Conservation (phyloP, 2,888 invertebrate genomes). For the Saturnia japonica region DNA sequence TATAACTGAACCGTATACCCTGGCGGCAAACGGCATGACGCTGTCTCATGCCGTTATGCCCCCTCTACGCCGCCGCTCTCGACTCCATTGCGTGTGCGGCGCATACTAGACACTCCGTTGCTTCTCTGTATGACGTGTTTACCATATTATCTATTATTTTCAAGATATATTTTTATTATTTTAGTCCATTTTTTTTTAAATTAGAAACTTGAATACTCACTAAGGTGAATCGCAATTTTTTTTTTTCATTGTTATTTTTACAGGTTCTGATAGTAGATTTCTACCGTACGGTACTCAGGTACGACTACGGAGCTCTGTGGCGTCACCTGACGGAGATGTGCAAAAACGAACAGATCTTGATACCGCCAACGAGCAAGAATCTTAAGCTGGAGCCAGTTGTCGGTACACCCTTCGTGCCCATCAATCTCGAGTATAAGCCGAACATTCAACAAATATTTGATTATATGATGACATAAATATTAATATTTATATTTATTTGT, state of each 20-base stretch:
- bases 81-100: no score
- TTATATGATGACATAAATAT: conserved; percentile 34
- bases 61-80: no score
- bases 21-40: no score
- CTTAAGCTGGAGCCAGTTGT: conserved; percentile 43
- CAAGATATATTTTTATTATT: no score
- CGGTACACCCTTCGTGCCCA: conserved; percentile 57
- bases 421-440: conserved; percentile 45
- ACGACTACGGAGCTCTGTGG: conserved; percentile 71
- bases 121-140: no score
- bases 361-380: conserved; percentile 39
- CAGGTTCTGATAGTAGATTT: conserved; percentile 79
- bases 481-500: not conserved
- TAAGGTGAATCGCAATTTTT: not conserved
- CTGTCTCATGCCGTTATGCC: no score
- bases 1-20: no score
- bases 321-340: conserved; percentile 57
- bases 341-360: conserved; percentile 42
- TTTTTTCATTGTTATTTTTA: not conserved
- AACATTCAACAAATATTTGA: conserved; percentile 64
- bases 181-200: no score
- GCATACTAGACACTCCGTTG: no score
- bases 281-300: conserved; percentile 72
- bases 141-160: no score
- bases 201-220: no score